Percentiles rank a stretch among this genome's conserved stretches.
phyloP scores from a whole-genome alignment of 2,888 invertebrate genomes.

The Plusia festucae region DNA sequence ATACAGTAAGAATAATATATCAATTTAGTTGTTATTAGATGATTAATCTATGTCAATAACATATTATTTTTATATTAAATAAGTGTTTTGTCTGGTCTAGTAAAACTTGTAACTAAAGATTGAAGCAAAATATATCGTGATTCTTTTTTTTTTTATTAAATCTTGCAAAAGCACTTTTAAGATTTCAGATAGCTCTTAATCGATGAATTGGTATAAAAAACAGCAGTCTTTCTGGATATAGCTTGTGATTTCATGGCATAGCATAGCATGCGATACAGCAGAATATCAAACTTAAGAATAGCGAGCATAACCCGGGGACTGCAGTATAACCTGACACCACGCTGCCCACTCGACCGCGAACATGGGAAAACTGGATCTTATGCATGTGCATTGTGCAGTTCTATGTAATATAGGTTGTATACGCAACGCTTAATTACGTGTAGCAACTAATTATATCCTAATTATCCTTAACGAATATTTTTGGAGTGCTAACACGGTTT shows the following conservation, averaged over 20 bases:
- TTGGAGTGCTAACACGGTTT: neutral
- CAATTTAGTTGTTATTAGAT: too few relatives aligned
- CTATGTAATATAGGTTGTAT: slow-evolving; percentile 11
- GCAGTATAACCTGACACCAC: slow-evolving; percentile 61
- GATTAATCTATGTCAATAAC: too few relatives aligned
- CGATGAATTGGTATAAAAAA: neutral
- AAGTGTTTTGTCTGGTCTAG: too few relatives aligned
- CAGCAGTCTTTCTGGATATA: neutral
- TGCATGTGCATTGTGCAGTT: neutral
- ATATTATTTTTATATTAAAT: too few relatives aligned
- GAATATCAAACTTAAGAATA: slow-evolving; percentile 24
- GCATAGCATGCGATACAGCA: slow-evolving; percentile 25
- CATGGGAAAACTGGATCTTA: slow-evolving; percentile 61
- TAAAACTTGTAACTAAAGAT: neutral
- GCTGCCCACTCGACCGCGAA: slow-evolving; percentile 59
- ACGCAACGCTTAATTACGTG: slow-evolving; percentile 5
- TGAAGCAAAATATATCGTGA: neutral
- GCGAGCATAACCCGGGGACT: slow-evolving; percentile 50
- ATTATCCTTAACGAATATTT: slow-evolving; percentile 11
- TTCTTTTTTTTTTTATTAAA: too few relatives aligned
- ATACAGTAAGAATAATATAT: too few relatives aligned
- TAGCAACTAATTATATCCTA: neutral
- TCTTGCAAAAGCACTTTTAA: too few relatives aligned
- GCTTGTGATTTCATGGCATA: too few relatives aligned
- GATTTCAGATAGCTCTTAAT: too few relatives aligned